Percentiles rank a stretch among this genome's conserved stretches.
phyloP scores from a whole-genome alignment of 2,888 invertebrate species.

The Lithophane socia region DNA sequence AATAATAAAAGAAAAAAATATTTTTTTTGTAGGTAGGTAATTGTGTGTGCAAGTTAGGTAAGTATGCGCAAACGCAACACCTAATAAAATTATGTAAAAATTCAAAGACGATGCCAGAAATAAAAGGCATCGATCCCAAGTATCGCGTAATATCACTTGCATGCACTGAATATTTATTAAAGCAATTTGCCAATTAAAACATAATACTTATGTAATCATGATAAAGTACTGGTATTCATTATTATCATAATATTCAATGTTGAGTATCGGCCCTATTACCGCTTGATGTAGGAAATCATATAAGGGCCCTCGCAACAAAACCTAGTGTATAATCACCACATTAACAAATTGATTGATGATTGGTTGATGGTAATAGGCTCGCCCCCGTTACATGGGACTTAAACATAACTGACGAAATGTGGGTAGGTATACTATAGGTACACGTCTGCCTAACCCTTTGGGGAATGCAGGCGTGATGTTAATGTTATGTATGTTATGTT shows the following conservation, averaged over 20 bases:
- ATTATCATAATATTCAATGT: neutral
- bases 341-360: neutral
- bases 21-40: neutral
- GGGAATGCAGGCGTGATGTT: no score
- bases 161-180: constrained; percentile 45
- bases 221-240: neutral
- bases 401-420: no score
- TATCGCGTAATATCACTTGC: constrained; percentile 32
- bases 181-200: neutral
- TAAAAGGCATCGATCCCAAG: constrained; percentile 25
- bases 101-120: constrained; percentile 40
- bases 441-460: no score
- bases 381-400: no score
- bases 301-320: neutral
- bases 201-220: neutral
- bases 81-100: constrained; percentile 18
- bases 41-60: neutral
- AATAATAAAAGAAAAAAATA: no score
- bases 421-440: no score
- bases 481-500: no score
- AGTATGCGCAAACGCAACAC: constrained; percentile 16
- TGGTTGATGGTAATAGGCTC: neutral
- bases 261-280: neutral
- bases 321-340: neutral
- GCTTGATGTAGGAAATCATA: neutral